Percentiles rank a stretch among this genome's conserved stretches.
Evolutionary conservation across 2,797 vertebrate genomes (phyloP).

Genomic region (Xiphophorus birchmanni): DNA sequence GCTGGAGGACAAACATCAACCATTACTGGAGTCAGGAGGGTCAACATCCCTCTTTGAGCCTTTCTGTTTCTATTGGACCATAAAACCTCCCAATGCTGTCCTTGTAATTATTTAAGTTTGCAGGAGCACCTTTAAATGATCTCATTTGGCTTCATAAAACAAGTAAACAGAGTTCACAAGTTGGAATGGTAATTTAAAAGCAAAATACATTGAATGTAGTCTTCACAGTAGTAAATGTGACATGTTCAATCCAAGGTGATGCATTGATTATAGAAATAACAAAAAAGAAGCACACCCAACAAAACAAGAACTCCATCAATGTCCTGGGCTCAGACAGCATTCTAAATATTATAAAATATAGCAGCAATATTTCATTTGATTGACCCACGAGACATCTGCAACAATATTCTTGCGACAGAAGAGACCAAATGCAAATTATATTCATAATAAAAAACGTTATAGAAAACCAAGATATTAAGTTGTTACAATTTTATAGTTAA

Average conservation of each 20-base stretch:
- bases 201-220: neutral
- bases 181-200: neutral
- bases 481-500: neutral
- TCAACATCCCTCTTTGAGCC: neutral
- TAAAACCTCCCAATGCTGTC: neutral
- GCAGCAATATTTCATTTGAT: neutral
- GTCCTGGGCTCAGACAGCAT: neutral
- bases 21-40: neutral
- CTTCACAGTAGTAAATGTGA: neutral
- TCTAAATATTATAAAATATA: neutral
- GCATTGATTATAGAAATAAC: neutral
- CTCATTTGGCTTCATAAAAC: neutral
- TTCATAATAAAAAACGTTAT: neutral
- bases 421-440: neutral
- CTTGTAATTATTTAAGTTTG: neutral
- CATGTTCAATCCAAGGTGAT: neutral
- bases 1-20: neutral
- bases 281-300: neutral
- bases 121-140: neutral
- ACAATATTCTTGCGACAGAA: neutral
- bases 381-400: neutral
- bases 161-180: neutral
- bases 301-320: neutral
- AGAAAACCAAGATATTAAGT: neutral
- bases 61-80: neutral